phyloP scores from a whole-genome alignment of 1,140 invertebrate genomes.

The Gerris buenoi region DNA sequence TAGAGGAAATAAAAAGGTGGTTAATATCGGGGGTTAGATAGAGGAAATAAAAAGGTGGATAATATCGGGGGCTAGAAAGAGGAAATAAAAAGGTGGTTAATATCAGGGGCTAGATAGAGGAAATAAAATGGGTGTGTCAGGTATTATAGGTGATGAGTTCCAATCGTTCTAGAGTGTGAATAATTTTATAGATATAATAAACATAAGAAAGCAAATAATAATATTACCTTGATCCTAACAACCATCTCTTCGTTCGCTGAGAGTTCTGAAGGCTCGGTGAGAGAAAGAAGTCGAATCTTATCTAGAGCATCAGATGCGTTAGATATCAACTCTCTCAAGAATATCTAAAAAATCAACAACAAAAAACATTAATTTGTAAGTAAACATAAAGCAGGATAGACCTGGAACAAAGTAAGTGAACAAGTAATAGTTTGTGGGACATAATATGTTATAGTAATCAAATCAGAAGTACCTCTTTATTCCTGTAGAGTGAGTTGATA shows the following conservation, averaged over 20 bases:
- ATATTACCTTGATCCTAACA: slow-evolving; percentile 70
- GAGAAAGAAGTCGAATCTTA: slow-evolving; percentile 81
- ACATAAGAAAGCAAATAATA: background rate
- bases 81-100: background rate
- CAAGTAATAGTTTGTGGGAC: no score
- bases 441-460: no score
- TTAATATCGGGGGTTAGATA: background rate
- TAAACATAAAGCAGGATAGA: background rate
- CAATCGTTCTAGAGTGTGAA: no score
- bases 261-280: slow-evolving; percentile 71
- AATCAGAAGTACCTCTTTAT: slow-evolving; percentile 64
- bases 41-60: background rate
- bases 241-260: slow-evolving; percentile 64
- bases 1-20: background rate
- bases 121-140: background rate
- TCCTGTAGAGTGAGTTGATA: slow-evolving; percentile 94
- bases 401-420: no score
- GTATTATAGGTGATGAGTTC: no score
- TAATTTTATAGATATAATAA: slow-evolving; percentile 2
- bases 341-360: slow-evolving; percentile 49
- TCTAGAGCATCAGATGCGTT: slow-evolving; percentile 93
- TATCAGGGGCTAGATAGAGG: background rate
- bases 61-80: background rate
- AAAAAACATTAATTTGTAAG: background rate
- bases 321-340: slow-evolving; percentile 90